A percentile compares a stretch with the other conserved stretches of the same genome.
phyloP scores from a whole-genome alignment of 2,113 vertebrate genomes.

The Echinops telfairi region DNA sequence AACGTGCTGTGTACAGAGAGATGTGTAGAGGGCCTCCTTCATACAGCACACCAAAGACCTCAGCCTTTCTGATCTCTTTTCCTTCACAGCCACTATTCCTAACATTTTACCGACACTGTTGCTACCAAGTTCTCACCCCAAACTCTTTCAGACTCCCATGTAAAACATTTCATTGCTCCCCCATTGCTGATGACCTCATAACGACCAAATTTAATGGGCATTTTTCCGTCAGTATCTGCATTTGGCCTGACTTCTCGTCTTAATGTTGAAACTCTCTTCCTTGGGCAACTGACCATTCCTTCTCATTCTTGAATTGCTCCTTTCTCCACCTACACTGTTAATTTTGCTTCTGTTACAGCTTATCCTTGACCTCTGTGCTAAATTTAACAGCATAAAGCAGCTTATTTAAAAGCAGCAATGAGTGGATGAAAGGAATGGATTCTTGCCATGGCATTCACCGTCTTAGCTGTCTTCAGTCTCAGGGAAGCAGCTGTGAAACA shows the following conservation, averaged over 20 bases:
- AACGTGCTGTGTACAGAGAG: background rate
- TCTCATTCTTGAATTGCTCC: background rate
- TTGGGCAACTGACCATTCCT: background rate
- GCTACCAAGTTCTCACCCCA: background rate
- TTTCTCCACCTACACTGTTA: background rate
- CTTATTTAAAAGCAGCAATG: background rate
- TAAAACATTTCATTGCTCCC: constrained; percentile 14
- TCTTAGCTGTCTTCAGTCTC: background rate
- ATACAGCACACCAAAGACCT: background rate
- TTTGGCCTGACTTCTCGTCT: background rate
- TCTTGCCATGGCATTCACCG: background rate
- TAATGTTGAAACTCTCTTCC: constrained; percentile 5
- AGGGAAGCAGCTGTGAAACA: background rate
- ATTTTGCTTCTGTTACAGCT: background rate
- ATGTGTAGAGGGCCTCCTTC: no score
- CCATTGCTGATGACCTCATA: background rate
- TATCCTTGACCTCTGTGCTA: background rate
- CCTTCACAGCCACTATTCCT: background rate
- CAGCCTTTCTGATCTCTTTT: background rate
- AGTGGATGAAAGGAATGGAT: background rate
- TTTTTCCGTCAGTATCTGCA: background rate
- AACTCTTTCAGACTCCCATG: background rate
- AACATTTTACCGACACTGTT: background rate
- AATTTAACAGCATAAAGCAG: background rate
- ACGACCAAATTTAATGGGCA: background rate